Percentiles rank a stretch among this genome's conserved stretches.
Evolutionary conservation across 2,113 vertebrate species (phyloP).

Genomic region (Equus quagga): DNA sequence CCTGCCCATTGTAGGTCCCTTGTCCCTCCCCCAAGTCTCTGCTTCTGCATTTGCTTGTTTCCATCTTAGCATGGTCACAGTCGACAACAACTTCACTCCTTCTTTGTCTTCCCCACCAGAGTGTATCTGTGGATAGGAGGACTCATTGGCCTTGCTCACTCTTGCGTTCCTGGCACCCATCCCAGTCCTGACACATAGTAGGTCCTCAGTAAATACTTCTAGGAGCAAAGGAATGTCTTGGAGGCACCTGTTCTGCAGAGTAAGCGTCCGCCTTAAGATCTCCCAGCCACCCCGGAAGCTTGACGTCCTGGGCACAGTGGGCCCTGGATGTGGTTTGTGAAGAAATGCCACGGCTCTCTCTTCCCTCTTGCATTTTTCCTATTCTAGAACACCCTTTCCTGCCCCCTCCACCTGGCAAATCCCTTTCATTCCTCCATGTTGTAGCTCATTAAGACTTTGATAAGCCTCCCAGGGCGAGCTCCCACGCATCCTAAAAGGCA

Average conservation of each 20-base stretch:
- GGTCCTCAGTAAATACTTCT: too few species aligned
- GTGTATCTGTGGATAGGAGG: too few species aligned
- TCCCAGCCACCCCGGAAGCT: not conserved
- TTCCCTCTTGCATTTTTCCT: too few species aligned
- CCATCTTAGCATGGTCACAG: not conserved
- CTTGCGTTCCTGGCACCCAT: not conserved
- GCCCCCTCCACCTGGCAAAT: not conserved
- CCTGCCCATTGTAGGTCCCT: not conserved
- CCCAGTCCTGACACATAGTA: too few species aligned
- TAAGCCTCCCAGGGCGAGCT: not conserved
- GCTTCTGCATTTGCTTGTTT: not conserved
- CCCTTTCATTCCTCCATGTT: not conserved
- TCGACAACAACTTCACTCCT: fast-evolving
- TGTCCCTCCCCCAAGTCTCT: not conserved
- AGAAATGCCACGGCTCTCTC: too few species aligned
- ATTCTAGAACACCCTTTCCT: not conserved
- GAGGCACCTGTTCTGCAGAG: not conserved
- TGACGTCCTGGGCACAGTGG: not conserved
- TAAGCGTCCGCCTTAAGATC: not conserved
- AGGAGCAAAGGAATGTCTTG: too few species aligned
- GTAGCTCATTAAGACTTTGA: not conserved
- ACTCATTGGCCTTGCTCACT: not conserved
- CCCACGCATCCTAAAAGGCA: not conserved
- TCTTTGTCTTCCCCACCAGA: not conserved
- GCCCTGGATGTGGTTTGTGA: not conserved